A percentile compares a stretch with the other conserved stretches of the same genome.
Evolutionary conservation across 2,888 invertebrate genomes (phyloP).

Genomic region (Colletes collaris): DNA sequence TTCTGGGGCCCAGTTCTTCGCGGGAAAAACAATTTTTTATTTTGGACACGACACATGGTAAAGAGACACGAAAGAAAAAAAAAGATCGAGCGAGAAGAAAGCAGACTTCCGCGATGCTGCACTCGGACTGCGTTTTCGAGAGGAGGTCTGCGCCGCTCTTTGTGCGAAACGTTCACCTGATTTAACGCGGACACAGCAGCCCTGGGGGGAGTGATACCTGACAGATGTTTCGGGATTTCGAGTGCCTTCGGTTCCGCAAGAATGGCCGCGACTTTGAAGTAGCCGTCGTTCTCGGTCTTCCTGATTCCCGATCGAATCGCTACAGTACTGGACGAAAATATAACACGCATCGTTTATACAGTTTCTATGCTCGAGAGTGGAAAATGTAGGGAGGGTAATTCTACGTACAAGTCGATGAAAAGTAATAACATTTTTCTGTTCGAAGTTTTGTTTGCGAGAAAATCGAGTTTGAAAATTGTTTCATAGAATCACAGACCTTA

Average conservation of each 20-base stretch:
- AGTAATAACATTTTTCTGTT: no score
- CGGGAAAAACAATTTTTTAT: slow-evolving; percentile 21
- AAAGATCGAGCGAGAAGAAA: background rate
- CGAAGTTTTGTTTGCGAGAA: no score
- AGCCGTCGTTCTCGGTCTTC: slow-evolving; percentile 63
- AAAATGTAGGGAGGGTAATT: no score
- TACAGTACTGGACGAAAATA: slow-evolving; percentile 19
- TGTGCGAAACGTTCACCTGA: slow-evolving; percentile 79
- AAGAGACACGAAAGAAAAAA: background rate
- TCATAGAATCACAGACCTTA: no score
- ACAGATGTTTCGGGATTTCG: slow-evolving; percentile 79
- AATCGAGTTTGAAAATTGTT: no score
- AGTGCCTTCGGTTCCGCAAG: slow-evolving; percentile 74
- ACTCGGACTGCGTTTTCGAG: slow-evolving; percentile 41
- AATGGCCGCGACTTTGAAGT: slow-evolving; percentile 78
- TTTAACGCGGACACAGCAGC: slow-evolving; percentile 77
- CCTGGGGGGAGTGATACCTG: slow-evolving; percentile 79
- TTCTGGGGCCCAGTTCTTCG: no score
- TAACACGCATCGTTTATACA: no score
- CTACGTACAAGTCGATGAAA: no score
- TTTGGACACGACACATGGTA: slow-evolving; percentile 5
- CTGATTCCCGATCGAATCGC: slow-evolving; percentile 58
- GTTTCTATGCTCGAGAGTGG: no score
- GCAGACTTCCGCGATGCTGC: slow-evolving; percentile 54
- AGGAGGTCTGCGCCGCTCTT: slow-evolving; percentile 53